Conservation (phyloP, 2,797 vertebrate genomes). For the Chelon labrosus region DNA sequence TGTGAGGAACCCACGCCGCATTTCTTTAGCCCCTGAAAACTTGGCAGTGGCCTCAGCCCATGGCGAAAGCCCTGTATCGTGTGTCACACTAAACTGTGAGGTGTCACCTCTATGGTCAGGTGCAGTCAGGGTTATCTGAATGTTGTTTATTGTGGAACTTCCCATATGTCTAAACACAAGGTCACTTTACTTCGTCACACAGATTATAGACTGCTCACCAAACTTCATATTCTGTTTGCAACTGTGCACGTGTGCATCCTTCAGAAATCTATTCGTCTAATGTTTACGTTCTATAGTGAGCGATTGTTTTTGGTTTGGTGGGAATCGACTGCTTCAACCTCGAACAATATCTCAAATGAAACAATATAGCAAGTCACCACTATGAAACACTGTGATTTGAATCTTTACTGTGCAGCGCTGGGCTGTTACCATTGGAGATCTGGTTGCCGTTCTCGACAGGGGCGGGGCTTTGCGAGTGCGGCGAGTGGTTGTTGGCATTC, state of each 20-base stretch:
- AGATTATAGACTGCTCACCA: not conserved
- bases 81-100: not conserved
- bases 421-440: slow-evolving; percentile 90
- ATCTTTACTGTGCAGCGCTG: not conserved
- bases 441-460: slow-evolving; percentile 95
- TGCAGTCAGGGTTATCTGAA: not conserved
- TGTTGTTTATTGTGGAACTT: not conserved
- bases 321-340: not conserved
- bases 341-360: too few species aligned
- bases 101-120: not conserved
- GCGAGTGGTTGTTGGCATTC: slow-evolving; percentile 94
- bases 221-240: not conserved
- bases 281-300: too few species aligned
- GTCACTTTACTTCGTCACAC: not conserved
- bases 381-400: slow-evolving; percentile 9
- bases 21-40: not conserved
- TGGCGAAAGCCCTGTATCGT: not conserved
- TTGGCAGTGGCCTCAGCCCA: not conserved
- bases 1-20: not conserved
- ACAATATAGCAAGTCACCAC: not conserved
- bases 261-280: not conserved
- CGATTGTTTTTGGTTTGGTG: not conserved
- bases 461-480: slow-evolving; percentile 81
- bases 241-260: not conserved
- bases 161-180: not conserved